Base-by-base conservation (phyloP, 2,888 invertebrate species). In the Julus scandinavius region DNA sequence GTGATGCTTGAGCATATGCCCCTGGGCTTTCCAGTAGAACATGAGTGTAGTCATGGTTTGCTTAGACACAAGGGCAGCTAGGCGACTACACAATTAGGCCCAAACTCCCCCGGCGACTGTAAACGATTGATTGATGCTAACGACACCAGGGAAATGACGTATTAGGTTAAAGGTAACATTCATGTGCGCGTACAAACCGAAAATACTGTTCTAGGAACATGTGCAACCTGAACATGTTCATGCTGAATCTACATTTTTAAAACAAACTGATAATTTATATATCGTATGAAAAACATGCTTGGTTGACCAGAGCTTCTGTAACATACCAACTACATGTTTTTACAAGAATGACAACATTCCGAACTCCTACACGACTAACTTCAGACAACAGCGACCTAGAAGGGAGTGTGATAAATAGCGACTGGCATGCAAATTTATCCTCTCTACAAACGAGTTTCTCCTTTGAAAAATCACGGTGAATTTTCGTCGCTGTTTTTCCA, bases 41-140 rank as follows among this genome's bases (percentile, higher is more conserved):
- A 9, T 20, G 0, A n/a, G 20, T 63, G 63, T 20, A 3, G 13
- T 63, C 63, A 63, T 63, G 63, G 63, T 63, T 63, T 63, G 63
- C 63, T 20, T 20, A 20, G 63, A 63, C 63, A 9, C 63, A 63
- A 20, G 63, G 63, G 63, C 63, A 63, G 63, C 13, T 29, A 29
- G 29, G 29, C 20, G 63, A 20, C 63, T 63, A 20, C 63, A n/a
- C 63, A 63, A 63, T 63, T 63, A 63, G 63, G 63, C 63, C 63
- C 63, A 63, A 63, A 20, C 63, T 63, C 63, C 63, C 63, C 4
- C 0, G 63, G 20, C 63, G 63, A 63, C 63, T 63, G 63, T 63
- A 63, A 63, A 63, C 63, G 63, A 63, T 63, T 63, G n/a, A 63
- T 20, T 63, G 63, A 63, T 63, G 63, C 63, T 63, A 63, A 63